Evolutionary conservation across 2,888 invertebrate species (phyloP), one percentile per base, ranked within the genome.

Genomic region (Melanotus villosus): DNA sequence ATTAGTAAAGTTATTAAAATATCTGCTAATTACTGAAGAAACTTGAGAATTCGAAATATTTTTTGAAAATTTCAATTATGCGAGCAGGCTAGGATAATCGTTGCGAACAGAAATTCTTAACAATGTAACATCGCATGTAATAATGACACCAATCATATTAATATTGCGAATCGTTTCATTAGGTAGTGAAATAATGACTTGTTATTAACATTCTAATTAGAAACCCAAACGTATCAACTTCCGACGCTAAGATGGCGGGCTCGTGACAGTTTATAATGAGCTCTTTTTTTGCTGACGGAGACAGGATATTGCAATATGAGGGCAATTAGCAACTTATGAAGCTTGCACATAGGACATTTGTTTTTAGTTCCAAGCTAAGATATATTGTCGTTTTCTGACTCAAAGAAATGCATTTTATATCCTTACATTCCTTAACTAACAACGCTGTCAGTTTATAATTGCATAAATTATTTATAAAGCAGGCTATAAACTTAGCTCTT

Each of bases 231-330:
- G 57, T 47, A 50, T 58, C 58, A 65, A 65, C 65, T 58, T 65
- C 65, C 65, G 65, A 65, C 59, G 65, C 58, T 65, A 56, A 66
- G 16, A 63, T 52, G 58, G 58, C 58, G 57, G 43, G 62, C 67
- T 63, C 52, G 67, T 60, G 67, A 70, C 67, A 67, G 59, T 70
- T 70, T 67, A 67, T 67, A 70, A 67, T 70, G 63, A 66, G 67
- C 16, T 36, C 43, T 52, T 69, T 69, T n/a, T 70, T 65, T 62
- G 38, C 63, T 23, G 26, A 30, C 21, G n/a, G 32, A 62, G 50
- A 68, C 73, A 68, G 71, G 73, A 73, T 73, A 72, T 70, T 68
- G 63, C 71, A 70, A 67, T 73, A 72, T 73, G 70, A 65, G 71
- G 73, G 71, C 71, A 72, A 73, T 73, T 73, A 73, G 66, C 56